Percentiles rank a stretch among this genome's conserved stretches.
These are phyloP conservation scores for Caradrina kadenii DNA, from an alignment of 2,888 invertebrate genomes.

Conservation along the genomic window DNA sequence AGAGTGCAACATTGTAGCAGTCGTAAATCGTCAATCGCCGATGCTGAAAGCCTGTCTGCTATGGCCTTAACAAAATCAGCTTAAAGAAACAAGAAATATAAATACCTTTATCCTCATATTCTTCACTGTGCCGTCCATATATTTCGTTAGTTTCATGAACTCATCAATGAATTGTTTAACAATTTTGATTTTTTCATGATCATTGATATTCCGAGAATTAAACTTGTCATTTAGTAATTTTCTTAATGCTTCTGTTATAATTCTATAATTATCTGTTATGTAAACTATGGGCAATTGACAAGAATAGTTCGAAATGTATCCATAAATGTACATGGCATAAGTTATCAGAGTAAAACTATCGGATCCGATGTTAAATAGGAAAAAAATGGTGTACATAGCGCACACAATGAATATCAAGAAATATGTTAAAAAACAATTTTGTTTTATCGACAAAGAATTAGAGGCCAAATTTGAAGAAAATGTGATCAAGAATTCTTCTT, in stretches of 20 bases:
- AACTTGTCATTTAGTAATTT: slow-evolving; percentile 11
- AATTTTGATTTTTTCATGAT: slow-evolving; percentile 12
- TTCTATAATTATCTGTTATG: slow-evolving; percentile 21
- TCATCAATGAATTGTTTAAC: not conserved
- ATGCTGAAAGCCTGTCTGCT: no score
- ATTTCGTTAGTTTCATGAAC: not conserved
- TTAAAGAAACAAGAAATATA: no score
- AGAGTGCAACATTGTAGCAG: no score
- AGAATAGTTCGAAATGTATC: not conserved
- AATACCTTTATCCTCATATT: slow-evolving; percentile 18
- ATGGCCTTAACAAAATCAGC: no score
- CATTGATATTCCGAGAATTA: not conserved
- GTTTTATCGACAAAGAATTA: not conserved
- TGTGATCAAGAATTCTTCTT: not conserved
- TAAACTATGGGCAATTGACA: not conserved
- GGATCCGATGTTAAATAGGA: not conserved
- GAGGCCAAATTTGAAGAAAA: slow-evolving; percentile 2
- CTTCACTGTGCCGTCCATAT: not conserved
- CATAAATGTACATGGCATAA: not conserved
- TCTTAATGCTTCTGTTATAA: not conserved
- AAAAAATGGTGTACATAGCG: no score
- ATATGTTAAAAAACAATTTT: not conserved
- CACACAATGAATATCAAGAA: not conserved
- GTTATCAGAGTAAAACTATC: not conserved
- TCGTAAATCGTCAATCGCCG: no score